Base-by-base conservation (phyloP, 2,797 vertebrate species). In the Gorsachius magnificus region DNA sequence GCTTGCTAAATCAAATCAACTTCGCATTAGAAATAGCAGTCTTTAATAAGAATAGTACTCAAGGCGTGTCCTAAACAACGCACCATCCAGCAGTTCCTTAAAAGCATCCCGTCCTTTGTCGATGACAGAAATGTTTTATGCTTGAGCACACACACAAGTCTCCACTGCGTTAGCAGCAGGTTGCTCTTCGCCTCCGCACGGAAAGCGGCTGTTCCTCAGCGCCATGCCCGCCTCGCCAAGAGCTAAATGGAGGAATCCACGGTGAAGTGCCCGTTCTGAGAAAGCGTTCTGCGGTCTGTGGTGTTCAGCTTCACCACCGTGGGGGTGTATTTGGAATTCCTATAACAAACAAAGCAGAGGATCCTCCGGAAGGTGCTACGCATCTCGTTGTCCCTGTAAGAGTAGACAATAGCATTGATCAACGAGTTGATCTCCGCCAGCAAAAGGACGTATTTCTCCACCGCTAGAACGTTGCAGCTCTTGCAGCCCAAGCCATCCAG, bases 361-460 rank as follows among this genome's bases (percentile, higher is more conserved):
- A 99, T 98, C 24, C 97, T 97, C 56, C 97, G 98, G 98, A 99
- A 99, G 96, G 99, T 99, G 46, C 58, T 97, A 11, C 99, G 96
- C 99, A 99, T 99, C 97, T 99, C 99, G 1, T 97, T 97, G 93
- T 99, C 99, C 21, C 99, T 98, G 97, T 99, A 99, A 3, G 98
- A 99, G 98, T 99, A 99, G 92, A 99, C 99, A 50, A 99, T 97
- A 13, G 99, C 99, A 28, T 99, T 99, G 87, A 99, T 98, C 33
- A 99, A 93, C 0, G 99, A 99, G 94, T 99, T 99, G 95, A 98
- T 97, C 97, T 99, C 99, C 0, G 99, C 99, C 97, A 99, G 95
- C n/a, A 99, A 96, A 41, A 99, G 98, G 96, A 97, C 99, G 88
- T 98, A 99, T 95, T 99, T 99, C 97, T 99, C 99, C 21, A 98